Conservation (phyloP, 2,888 invertebrate species). For the Mimas tiliae region DNA sequence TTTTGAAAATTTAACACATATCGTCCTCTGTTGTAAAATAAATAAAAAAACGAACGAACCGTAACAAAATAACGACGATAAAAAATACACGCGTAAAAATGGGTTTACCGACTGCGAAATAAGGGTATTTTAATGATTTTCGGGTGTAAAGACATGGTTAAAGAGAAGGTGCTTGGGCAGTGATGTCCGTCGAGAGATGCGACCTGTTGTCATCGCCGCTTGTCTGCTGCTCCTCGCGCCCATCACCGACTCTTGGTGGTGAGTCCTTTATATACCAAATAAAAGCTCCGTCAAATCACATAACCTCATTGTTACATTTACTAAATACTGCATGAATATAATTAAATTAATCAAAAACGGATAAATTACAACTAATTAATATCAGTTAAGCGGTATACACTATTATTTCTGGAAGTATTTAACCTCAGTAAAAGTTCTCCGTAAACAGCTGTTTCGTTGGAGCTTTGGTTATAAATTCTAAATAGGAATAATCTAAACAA, state of each 20-base stretch:
- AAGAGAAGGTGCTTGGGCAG: conserved; percentile 65
- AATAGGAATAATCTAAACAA: conserved; percentile 22
- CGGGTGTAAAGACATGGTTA: conserved; percentile 50
- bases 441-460: conserved; percentile 19
- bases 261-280: conserved; percentile 73
- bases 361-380: not conserved
- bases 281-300: conserved; percentile 2
- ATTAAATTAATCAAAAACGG: not conserved
- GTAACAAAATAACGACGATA: conserved; percentile 37
- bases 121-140: conserved; percentile 38
- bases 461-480: conserved; percentile 21
- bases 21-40: conserved; percentile 42
- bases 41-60: conserved; percentile 37
- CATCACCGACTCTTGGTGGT: conserved; percentile 95
- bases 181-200: conserved; percentile 85
- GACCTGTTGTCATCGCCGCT: conserved; percentile 92
- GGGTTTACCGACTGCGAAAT: conserved; percentile 40
- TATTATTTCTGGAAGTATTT: conserved; percentile 20
- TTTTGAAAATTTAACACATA: conserved; percentile 65
- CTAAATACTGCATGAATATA: not conserved
- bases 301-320: conserved; percentile 7
- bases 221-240: conserved; percentile 94
- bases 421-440: conserved; percentile 21
- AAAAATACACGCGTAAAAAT: conserved; percentile 38
- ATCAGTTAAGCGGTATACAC: not conserved